phyloP scores from a whole-genome alignment of 2,113 vertebrate genomes.

The Alligator mississippiensis region DNA sequence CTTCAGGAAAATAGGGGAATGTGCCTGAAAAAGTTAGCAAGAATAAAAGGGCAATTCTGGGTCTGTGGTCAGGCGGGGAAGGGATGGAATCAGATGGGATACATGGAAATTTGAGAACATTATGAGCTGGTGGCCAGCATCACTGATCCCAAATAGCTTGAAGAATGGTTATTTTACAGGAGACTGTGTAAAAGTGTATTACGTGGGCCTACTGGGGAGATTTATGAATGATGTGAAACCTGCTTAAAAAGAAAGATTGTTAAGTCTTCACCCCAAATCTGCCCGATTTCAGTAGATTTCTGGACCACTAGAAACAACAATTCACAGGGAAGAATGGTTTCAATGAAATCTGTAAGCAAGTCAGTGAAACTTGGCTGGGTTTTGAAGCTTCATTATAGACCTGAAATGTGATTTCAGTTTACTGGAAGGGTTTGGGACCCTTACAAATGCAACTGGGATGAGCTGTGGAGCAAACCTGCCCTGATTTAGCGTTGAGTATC shows the following conservation, averaged over 20 bases:
- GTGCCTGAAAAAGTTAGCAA: slow-evolving; percentile 45
- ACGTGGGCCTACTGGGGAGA: slow-evolving; percentile 26
- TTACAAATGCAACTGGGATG: neutral
- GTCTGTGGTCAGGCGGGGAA: slow-evolving; percentile 27
- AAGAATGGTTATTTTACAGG: slow-evolving; percentile 51
- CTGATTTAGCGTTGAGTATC: neutral
- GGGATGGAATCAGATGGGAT: slow-evolving; percentile 55
- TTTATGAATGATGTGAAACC: slow-evolving; percentile 38
- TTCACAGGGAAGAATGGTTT: neutral
- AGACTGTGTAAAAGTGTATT: slow-evolving; percentile 35
- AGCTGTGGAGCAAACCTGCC: neutral
- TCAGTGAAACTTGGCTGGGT: neutral
- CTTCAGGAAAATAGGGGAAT: slow-evolving; percentile 52
- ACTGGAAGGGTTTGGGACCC: neutral
- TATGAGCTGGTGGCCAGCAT: slow-evolving; percentile 23
- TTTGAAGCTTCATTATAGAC: neutral
- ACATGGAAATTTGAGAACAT: slow-evolving; percentile 50
- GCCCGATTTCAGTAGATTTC: neutral
- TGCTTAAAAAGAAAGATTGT: slow-evolving; percentile 23
- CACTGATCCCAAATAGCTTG: slow-evolving; percentile 41
- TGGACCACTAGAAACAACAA: neutral
- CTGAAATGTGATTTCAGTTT: neutral
- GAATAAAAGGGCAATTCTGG: slow-evolving; percentile 59
- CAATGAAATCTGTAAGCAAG: slow-evolving; percentile 1
- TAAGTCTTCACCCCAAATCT: slow-evolving; percentile 16